Evolutionary conservation across 2,113 vertebrate species (phyloP).

Genomic region (Spilogale gracilis): DNA sequence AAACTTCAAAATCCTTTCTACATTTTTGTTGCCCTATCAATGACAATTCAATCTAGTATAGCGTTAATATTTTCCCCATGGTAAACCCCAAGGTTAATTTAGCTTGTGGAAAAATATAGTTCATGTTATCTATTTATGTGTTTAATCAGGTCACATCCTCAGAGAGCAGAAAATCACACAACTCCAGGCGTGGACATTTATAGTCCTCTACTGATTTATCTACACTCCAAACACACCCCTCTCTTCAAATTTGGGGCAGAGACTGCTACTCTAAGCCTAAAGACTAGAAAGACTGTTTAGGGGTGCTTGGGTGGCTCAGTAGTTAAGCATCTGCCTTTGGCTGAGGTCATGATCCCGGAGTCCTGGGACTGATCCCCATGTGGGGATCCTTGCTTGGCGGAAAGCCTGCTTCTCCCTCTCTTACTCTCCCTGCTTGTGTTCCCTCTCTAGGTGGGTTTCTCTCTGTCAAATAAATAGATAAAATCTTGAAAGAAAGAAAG

Average conservation of each 20-base stretch:
- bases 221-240: background rate
- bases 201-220: background rate
- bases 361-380: too few species aligned
- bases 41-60: background rate
- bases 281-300: background rate
- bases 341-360: too few species aligned
- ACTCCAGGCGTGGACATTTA: background rate
- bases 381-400: too few species aligned
- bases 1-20: background rate
- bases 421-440: too few species aligned
- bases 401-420: too few species aligned
- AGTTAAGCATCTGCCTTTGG: too few species aligned
- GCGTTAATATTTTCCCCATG: conserved; percentile 3
- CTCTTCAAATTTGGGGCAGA: background rate
- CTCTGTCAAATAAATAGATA: too few species aligned
- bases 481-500: too few species aligned
- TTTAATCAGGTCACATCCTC: conserved; percentile 14
- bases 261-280: background rate
- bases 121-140: background rate
- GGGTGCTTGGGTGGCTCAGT: too few species aligned
- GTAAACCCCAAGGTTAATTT: conserved; percentile 31
- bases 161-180: background rate
- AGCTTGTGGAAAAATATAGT: conserved; percentile 36
- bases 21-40: background rate
- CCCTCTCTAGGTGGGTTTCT: too few species aligned